These are phyloP conservation scores for Tillus elongatus DNA, from an alignment of 2,888 invertebrate genomes.

Conservation along the genomic window DNA sequence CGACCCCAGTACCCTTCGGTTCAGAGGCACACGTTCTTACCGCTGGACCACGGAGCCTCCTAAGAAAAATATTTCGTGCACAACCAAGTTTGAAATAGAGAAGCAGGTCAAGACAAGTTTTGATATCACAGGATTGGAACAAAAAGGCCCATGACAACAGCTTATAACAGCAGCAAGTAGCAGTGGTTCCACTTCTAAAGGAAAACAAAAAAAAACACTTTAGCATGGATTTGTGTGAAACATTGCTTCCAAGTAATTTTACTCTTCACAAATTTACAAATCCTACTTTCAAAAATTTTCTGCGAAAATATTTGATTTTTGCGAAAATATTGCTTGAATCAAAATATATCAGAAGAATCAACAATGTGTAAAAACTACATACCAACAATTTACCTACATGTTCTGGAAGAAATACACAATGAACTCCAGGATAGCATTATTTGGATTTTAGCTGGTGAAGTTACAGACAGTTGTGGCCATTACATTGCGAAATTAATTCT, in stretches of 20 bases:
- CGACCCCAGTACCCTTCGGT: too few relatives aligned
- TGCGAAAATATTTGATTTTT: neutral
- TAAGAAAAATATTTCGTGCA: too few relatives aligned
- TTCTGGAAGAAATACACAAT: neutral
- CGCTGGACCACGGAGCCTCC: too few relatives aligned
- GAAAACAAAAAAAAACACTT: neutral
- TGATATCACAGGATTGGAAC: conserved; percentile 5
- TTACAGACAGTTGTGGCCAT: conserved; percentile 1
- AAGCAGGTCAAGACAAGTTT: conserved; percentile 7
- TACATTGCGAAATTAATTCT: conserved; percentile 2
- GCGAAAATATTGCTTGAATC: too few relatives aligned
- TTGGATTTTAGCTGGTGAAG: conserved; percentile 1
- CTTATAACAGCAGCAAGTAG: neutral
- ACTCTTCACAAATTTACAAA: neutral
- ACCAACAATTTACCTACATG: conserved; percentile 5
- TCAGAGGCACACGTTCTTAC: too few relatives aligned
- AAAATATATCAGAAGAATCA: conserved; percentile 1
- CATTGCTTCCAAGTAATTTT: conserved; percentile 5
- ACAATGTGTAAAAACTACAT: neutral
- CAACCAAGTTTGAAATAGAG: too few relatives aligned
- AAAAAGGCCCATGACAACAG: conserved; percentile 5
- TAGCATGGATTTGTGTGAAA: conserved; percentile 4
- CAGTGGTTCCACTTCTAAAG: neutral
- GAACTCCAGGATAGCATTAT: neutral
- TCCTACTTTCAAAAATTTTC: conserved; percentile 7